Conservation (phyloP, 2,113 vertebrate genomes). For the Glaucidium brasilianum region DNA sequence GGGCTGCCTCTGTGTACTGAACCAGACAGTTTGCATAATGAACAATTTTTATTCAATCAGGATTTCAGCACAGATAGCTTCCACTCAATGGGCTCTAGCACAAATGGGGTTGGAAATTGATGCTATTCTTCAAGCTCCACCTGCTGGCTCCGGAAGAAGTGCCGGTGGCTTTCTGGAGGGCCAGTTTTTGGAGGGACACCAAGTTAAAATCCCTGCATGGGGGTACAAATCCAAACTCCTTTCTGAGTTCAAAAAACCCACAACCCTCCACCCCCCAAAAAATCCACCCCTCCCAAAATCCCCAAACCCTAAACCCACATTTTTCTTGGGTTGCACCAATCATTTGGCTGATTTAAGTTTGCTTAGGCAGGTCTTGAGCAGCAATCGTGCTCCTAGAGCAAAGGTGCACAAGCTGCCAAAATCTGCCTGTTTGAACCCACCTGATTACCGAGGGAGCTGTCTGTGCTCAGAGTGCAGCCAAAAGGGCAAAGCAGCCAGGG, state of each 20-base stretch:
- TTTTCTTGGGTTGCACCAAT: background rate
- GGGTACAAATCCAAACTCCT: background rate
- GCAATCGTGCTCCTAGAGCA: background rate
- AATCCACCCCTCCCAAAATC: too few relatives aligned
- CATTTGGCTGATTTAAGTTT: background rate
- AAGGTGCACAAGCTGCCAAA: background rate
- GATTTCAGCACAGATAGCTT: constrained; percentile 68
- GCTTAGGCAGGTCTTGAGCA: background rate
- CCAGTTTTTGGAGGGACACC: background rate
- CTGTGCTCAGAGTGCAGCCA: background rate
- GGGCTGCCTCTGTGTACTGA: constrained; percentile 75
- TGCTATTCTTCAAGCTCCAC: constrained; percentile 75
- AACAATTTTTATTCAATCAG: constrained; percentile 77
- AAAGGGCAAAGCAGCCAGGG: constrained; percentile 12
- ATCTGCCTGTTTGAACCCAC: background rate
- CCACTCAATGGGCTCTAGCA: constrained; percentile 51
- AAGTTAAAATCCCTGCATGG: background rate
- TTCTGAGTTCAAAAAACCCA: background rate
- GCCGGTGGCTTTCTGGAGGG: constrained; percentile 1
- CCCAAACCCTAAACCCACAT: background rate
- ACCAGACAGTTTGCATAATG: constrained; percentile 78
- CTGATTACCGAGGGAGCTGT: background rate
- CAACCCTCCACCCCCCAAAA: background rate
- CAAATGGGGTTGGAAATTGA: constrained; percentile 40
- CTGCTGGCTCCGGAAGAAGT: constrained; percentile 66